These are phyloP conservation scores for Acrobasis suavella DNA, from an alignment of 2,888 invertebrate genomes.

Conservation along the genomic window DNA sequence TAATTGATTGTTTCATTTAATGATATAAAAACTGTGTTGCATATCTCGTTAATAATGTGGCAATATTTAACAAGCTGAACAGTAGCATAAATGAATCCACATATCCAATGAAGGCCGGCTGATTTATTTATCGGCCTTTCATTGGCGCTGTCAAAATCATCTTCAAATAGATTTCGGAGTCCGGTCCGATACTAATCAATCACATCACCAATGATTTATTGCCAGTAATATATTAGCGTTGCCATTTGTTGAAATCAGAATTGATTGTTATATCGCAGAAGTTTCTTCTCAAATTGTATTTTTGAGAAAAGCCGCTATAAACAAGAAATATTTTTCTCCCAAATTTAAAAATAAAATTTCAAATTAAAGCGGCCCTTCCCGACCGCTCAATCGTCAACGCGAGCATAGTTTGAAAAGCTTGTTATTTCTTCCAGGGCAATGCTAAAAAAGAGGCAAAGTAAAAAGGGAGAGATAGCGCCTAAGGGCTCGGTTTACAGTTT, in stretches of 20 bases:
- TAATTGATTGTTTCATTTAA: too few species aligned
- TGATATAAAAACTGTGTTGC: not conserved
- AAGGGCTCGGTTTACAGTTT: too few species aligned
- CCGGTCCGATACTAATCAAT: constrained; percentile 21
- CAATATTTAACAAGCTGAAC: not conserved
- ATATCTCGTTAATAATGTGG: not conserved
- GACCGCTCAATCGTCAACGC: too few species aligned
- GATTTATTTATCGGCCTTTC: constrained; percentile 21
- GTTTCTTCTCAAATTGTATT: not conserved
- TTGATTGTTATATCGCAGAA: constrained; percentile 9
- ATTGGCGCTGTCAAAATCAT: constrained; percentile 22
- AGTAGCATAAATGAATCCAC: constrained; percentile 4
- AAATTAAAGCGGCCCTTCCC: too few species aligned
- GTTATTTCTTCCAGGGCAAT: too few species aligned
- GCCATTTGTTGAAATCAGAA: constrained; percentile 21
- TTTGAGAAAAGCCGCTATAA: too few species aligned
- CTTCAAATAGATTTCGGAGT: constrained; percentile 21
- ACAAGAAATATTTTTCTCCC: too few species aligned
- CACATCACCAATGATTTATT: constrained; percentile 23
- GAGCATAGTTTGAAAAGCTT: too few species aligned
- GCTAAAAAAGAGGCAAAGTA: too few species aligned
- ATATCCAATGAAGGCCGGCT: constrained; percentile 2
- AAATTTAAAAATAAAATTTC: too few species aligned
- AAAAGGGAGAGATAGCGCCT: too few species aligned
- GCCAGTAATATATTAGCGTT: constrained; percentile 20